A percentile compares a stretch with the other conserved stretches of the same genome.
These are phyloP conservation scores for Pteruthius melanotis DNA, from an alignment of 2,113 vertebrate species.

Conservation along the genomic window DNA sequence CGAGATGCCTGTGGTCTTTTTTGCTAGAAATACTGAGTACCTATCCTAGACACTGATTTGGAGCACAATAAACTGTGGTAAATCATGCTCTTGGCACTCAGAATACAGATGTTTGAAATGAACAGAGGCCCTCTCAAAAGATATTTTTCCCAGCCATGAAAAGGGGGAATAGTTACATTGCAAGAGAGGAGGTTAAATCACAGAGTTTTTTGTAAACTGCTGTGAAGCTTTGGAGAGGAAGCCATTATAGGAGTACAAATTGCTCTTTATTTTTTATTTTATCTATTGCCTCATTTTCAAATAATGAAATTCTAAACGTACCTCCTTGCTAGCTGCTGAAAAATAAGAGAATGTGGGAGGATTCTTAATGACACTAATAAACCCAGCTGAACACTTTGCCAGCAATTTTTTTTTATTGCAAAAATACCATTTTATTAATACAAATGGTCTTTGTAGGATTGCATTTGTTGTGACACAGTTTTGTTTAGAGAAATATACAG, in stretches of 20 bases:
- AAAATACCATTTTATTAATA: slow-evolving; percentile 54
- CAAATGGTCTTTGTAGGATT: slow-evolving; percentile 22
- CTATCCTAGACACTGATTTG: not conserved
- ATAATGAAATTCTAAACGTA: slow-evolving; percentile 48
- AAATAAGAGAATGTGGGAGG: slow-evolving; percentile 11
- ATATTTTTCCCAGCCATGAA: slow-evolving; percentile 8
- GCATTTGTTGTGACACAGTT: not conserved
- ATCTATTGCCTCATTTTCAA: slow-evolving; percentile 58
- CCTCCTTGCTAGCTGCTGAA: slow-evolving; percentile 31
- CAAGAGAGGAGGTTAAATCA: slow-evolving; percentile 32
- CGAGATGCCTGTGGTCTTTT: not conserved
- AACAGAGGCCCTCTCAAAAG: slow-evolving; percentile 4
- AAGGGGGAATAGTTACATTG: slow-evolving; percentile 5
- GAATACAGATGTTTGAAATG: slow-evolving; percentile 1
- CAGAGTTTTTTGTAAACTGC: not conserved
- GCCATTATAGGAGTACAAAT: slow-evolving; percentile 46
- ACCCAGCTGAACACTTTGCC: slow-evolving; percentile 26
- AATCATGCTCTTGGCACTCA: slow-evolving; percentile 6
- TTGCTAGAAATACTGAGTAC: slow-evolving; percentile 4
- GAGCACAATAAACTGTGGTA: not conserved
- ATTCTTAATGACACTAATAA: slow-evolving; percentile 64
- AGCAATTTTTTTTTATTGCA: slow-evolving; percentile 16
- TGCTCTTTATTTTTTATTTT: slow-evolving; percentile 55
- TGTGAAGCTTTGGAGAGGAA: slow-evolving; percentile 35
- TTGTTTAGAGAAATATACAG: slow-evolving; percentile 35